Percentiles rank a stretch among this genome's conserved stretches.
Conservation (phyloP, 2,797 vertebrate genomes). For the Miichthys miiuy region DNA sequence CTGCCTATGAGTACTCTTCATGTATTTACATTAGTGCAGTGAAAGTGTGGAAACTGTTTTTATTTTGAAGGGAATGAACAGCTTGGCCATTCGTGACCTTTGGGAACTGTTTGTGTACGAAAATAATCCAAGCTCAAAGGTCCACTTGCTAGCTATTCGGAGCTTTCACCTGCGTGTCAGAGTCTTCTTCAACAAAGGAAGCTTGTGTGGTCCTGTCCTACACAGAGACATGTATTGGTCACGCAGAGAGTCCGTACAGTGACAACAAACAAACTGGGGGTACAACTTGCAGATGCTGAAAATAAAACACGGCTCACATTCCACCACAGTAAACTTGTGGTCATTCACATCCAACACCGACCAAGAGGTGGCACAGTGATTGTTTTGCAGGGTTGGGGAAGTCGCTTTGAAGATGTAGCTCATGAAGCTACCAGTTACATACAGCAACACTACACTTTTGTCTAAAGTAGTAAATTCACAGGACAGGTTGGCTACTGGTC, state of each 20-base stretch:
- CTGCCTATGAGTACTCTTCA: constrained; percentile 18
- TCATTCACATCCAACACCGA: not conserved
- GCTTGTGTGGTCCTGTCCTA: not conserved
- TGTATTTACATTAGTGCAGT: constrained; percentile 37
- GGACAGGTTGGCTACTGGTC: not conserved
- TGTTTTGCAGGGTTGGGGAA: not conserved
- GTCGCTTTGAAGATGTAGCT: not conserved
- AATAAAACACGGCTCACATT: no score
- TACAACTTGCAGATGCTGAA: no score
- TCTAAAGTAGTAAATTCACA: not conserved
- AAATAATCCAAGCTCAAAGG: constrained; percentile 9
- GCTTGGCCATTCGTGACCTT: not conserved
- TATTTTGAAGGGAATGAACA: constrained; percentile 15
- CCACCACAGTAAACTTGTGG: not conserved
- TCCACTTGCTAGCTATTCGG: not conserved
- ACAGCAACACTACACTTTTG: not conserved
- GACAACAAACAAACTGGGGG: no score
- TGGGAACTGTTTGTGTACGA: not conserved
- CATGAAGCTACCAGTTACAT: not conserved
- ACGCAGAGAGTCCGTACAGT: no score
- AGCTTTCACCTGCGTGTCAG: not conserved
- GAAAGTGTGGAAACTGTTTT: constrained; percentile 15
- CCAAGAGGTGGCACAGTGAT: not conserved
- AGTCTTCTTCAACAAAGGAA: not conserved
- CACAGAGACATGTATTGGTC: no score